Evolutionary conservation across 1,140 invertebrate species (phyloP).

Genomic region (Monochamus saltuarius): DNA sequence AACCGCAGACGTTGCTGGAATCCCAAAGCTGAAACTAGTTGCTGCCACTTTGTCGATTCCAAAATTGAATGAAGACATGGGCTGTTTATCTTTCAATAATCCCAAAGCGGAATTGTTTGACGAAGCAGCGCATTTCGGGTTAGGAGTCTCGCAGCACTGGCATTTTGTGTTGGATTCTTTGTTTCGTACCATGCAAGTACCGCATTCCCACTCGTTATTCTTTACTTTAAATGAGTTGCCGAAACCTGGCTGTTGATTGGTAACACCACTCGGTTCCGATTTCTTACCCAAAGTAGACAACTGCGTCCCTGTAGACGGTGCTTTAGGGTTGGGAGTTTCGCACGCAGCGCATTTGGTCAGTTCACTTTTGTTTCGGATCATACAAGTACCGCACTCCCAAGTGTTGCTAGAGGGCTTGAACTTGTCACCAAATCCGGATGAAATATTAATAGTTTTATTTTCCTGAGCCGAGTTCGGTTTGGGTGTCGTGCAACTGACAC

Average conservation of each 20-base stretch:
- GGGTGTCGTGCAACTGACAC: slow-evolving; percentile 58
- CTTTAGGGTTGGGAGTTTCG: slow-evolving; percentile 55
- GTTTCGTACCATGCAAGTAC: slow-evolving; percentile 60
- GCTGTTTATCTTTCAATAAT: slow-evolving; percentile 10
- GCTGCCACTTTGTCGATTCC: slow-evolving; percentile 51
- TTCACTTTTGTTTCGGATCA: slow-evolving; percentile 62
- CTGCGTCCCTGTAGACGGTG: too few species aligned
- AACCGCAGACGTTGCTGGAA: slow-evolving; percentile 14
- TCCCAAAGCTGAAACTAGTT: slow-evolving; percentile 36
- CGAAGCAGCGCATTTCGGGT: slow-evolving; percentile 36
- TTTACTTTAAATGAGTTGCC: slow-evolving; percentile 38
- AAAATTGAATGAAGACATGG: slow-evolving; percentile 48
- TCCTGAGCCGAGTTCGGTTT: slow-evolving; percentile 50
- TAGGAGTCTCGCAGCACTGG: slow-evolving; percentile 54
- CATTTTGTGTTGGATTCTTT: slow-evolving; percentile 54
- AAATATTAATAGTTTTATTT: neutral
- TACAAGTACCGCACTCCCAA: slow-evolving; percentile 69
- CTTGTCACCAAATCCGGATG: slow-evolving; percentile 34
- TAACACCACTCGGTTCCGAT: neutral
- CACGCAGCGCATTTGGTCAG: slow-evolving; percentile 65
- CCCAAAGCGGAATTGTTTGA: neutral
- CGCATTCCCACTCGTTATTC: slow-evolving; percentile 50
- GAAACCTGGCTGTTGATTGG: slow-evolving; percentile 26
- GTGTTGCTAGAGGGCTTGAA: slow-evolving; percentile 46
- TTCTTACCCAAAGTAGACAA: too few species aligned